Evolutionary conservation across 2,113 vertebrate genomes (phyloP), one percentile per base, ranked within the genome.

Genomic region (Plestiodon gilberti): DNA sequence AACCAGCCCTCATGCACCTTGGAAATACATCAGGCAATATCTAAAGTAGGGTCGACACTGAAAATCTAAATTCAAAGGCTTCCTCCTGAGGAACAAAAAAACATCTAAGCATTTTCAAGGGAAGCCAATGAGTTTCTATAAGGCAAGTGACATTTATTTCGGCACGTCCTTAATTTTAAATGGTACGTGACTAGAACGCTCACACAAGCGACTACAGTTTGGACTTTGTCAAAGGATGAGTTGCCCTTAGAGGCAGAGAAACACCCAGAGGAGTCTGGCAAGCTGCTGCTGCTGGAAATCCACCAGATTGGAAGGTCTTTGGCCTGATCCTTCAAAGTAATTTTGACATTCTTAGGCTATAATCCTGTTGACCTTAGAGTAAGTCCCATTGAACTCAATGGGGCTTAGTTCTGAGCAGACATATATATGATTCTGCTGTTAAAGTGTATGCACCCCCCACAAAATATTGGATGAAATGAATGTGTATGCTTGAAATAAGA

Each of bases 401-500:
- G 43, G 43, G 43, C 43, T 48, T 48, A 48, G 8, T 48, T 48
- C 43, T 5, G 43, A 48, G 43, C 43, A 48, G 43, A 8, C 8
- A 8, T 48, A 8, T 48, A 48, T 35, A n/a, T 18, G 6, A 18
- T 33, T 35, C n/a, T 33, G 15, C 5, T 35, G 5, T 22, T n/a
- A 30, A 64, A 6, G 38, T 7, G 55, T 3, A 33, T n/a, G 3
- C n/a, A n/a, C 4, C 69, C 40, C 30, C 40, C 67, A 3, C 2
- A 57, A 70, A 70, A 81, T 52, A 81, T 48, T 64, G 77, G 67
- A 80, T 52, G 30, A 73, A 86, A 81, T 28, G 55, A 61, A 71
- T 61, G 9, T 9, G 35, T 8, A 8, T 23, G 15, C 22, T 75
- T 82, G 81, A 93, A 93, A 82, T 71, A 89, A 87, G n/a, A 5